Base-by-base conservation (phyloP, 2,113 vertebrate species). In the Ailuropoda melanoleuca region DNA sequence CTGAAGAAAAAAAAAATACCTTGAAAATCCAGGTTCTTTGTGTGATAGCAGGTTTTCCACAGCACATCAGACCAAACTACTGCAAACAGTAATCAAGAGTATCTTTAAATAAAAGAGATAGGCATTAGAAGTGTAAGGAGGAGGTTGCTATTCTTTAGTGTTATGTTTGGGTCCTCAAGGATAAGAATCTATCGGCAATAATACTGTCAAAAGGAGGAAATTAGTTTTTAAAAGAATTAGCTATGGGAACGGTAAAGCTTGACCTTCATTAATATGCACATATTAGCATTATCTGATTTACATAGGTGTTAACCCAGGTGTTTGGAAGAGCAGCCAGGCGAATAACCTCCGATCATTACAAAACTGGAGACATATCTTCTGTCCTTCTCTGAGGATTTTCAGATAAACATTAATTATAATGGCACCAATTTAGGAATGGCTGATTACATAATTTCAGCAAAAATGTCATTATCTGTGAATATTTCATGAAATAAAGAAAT, bases 271-370 rank as follows among this genome's bases (percentile, higher is more conserved):
- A 98, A 98, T 98, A 99, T 98, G 97, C 98, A 98, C 97, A 98
- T 98, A 98, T 99, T 98, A 98, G 90, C 97, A 98, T 98, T 98
- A 98, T 98, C 98, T 98, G 97, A 98, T 99, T 99, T 99, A 98
- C 98, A 98, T 98, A 98, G 97, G 96, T 98, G 94, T 96, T 98
- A 98, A 97, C 98, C 98, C 98, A 98, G 98, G 98, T 99, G 97
- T 98, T 98, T 98, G 97, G 97, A 98, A 98, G 98, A 96, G 88
- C 97, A 99, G 96, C 95, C 91, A 97, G 82, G 97, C 98, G 97
- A 98, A 98, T 98, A 98, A 98, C 83, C 84, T 98, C 97, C 98
- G 97, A 98, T 98, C 98, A 98, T 98, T 97, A 98, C 93, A 97
- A 98, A 99, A 98, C 98, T 98, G 98, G 97, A 98, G 97, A 88